These are phyloP conservation scores for Cerceris rybyensis DNA, from an alignment of 2,888 invertebrate genomes.

Conservation along the genomic window DNA sequence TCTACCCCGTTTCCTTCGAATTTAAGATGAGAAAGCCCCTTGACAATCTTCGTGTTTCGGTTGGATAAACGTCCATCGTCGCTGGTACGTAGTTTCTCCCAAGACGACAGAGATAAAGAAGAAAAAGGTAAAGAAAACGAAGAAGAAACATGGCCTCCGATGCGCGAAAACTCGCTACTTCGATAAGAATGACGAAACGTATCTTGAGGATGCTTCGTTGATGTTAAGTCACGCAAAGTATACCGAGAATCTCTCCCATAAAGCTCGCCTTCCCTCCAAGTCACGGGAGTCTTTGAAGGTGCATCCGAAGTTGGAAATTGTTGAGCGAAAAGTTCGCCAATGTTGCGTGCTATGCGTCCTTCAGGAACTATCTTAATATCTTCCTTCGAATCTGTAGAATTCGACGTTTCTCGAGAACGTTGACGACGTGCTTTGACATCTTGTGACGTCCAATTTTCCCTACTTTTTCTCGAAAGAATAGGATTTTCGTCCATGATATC, in stretches of 20 bases:
- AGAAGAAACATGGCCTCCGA: neutral
- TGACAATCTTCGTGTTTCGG: neutral
- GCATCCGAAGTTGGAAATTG: too few species aligned
- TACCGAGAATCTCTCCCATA: neutral
- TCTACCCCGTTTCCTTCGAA: slow-evolving; percentile 14
- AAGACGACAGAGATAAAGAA: neutral
- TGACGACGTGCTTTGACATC: too few species aligned
- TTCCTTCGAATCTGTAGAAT: too few species aligned
- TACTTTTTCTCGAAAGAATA: too few species aligned
- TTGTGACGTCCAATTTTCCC: too few species aligned
- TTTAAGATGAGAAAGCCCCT: slow-evolving; percentile 1
- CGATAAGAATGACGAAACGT: neutral
- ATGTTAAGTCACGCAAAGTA: neutral
- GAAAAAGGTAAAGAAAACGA: neutral
- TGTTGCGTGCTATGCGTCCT: too few species aligned
- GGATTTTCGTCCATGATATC: too few species aligned
- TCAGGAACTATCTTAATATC: too few species aligned
- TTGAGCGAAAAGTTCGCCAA: too few species aligned
- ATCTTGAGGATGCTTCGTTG: neutral
- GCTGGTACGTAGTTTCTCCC: neutral
- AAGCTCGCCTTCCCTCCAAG: neutral
- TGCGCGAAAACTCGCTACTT: neutral
- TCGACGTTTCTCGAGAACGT: too few species aligned
- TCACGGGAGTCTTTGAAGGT: neutral
- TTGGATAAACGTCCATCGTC: neutral